phyloP scores from a whole-genome alignment of 2,888 invertebrate genomes.

The Drosophila cognata region DNA sequence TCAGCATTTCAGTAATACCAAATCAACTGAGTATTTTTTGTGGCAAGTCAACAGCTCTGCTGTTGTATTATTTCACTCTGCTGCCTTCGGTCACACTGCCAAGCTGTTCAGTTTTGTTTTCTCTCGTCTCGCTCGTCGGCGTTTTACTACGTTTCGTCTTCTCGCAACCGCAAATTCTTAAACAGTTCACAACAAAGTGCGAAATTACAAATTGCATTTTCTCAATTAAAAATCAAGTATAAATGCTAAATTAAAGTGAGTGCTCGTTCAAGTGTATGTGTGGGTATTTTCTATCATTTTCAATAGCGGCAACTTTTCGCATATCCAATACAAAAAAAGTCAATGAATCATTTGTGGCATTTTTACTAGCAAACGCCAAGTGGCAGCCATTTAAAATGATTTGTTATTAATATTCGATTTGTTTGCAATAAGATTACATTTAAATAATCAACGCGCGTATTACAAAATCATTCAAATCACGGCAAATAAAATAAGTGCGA shows the following conservation, averaged over 20 bases:
- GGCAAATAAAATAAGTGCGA: conserved; percentile 78
- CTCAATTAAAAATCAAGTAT: conserved; percentile 41
- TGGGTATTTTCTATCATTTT: conserved; percentile 44
- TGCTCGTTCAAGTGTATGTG: conserved; percentile 36
- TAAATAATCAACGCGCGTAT: conserved; percentile 73
- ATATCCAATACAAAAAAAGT: conserved; percentile 50
- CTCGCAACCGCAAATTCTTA: conserved; percentile 70
- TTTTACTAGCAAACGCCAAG: conserved; percentile 26
- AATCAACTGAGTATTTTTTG: conserved; percentile 14
- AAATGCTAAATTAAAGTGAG: conserved; percentile 55
- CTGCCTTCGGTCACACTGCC: conserved; percentile 19
- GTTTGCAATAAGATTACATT: conserved; percentile 34
- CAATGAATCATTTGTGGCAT: conserved; percentile 48
- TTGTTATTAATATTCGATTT: conserved; percentile 20
- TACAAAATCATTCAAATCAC: conserved; percentile 80
- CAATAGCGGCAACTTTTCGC: conserved; percentile 61
- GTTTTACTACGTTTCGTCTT: conserved; percentile 75
- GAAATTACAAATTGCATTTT: conserved; percentile 58
- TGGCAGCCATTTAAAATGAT: conserved; percentile 38
- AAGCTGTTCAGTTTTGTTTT: conserved; percentile 66
- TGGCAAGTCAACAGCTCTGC: conserved; percentile 9
- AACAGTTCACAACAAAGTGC: conserved; percentile 60
- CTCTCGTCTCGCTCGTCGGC: conserved; percentile 71
- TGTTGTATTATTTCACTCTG: conserved; percentile 23
- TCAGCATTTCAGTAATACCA: neutral